Base-by-base conservation (phyloP, 2,113 vertebrate species). In the Phodopus roborovskii region DNA sequence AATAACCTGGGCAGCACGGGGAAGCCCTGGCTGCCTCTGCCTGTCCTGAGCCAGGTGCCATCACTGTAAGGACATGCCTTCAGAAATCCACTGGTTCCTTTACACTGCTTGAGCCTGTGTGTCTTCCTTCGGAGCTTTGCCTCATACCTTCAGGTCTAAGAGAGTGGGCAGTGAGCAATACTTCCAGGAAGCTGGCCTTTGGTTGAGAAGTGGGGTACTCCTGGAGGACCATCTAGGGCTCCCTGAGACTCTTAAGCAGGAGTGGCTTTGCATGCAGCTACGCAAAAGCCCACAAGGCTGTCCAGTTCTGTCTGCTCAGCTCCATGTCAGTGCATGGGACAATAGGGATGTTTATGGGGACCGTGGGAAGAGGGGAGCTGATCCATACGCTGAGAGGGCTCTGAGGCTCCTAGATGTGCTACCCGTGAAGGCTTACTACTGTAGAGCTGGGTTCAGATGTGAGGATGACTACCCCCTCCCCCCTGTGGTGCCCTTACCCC, bases 81-180 rank as follows among this genome's bases (percentile, higher is more conserved):
- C 45, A 11, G 15, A 96, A 97, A 97, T 97, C 36, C 89, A 95
- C 24, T 86, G 42, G 48, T 94, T 93, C 81, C 84, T 94, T 53
- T 60, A 94, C 86, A 85, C 68, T 0, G 0, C 74, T 4, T 68
- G 42, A 5, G 97, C 88, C 90, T 97, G 53, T 2, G 90, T 60
- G 96, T 97, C 53, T 90, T 97, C 94, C 73, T 97, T 97, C 33
- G 79, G 58, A 78, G 26, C 53, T 64, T 17, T 53, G 73, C 77
- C 26, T n/a, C 13, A 0, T 39, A 36, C 60, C 19, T 11, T 68
- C 16, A 12, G n/a, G 77, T 68, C 70, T 71, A 71, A 36, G 70
- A 60, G 39, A 70, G 70, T 6, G 75, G 64, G 90, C 42, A 60
- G 42, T 24, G 22, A 17, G 26, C 0, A 0, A 9, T 10, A 1